A percentile compares a stretch with the other conserved stretches of the same genome.
Conservation (phyloP, 1,140 invertebrate species). For the Drosophila orosa region DNA sequence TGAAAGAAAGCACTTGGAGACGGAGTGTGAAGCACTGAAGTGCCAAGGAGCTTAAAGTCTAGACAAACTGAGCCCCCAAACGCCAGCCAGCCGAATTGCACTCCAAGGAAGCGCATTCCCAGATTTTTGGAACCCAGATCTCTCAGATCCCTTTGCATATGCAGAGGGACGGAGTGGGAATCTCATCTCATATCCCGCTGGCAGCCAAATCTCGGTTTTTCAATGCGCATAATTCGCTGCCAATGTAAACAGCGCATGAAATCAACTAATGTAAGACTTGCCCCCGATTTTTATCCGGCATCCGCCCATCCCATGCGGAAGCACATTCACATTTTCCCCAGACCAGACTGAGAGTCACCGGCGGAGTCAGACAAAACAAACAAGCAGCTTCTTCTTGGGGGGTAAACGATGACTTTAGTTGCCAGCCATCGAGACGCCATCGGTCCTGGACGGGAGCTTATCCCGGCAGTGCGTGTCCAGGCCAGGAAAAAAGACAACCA, state of each 20-base stretch:
- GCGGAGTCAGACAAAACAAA: conserved; percentile 76
- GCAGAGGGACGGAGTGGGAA: not conserved
- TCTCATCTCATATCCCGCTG: conserved; percentile 38
- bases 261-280: conserved; percentile 79
- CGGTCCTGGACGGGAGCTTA: conserved; percentile 31
- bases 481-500: conserved; percentile 30
- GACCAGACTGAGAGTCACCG: conserved; percentile 40
- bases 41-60: conserved; percentile 31
- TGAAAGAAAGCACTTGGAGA: not conserved
- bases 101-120: conserved; percentile 7
- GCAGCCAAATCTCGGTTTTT: conserved; percentile 67
- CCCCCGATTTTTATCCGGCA: conserved; percentile 7
- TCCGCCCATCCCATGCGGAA: too few species aligned
- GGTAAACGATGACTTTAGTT: conserved; percentile 58
- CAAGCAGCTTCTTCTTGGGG: conserved; percentile 54
- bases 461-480: conserved; percentile 63
- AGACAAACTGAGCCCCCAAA: conserved; percentile 17
- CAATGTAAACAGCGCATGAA: conserved; percentile 82
- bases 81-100: not conserved
- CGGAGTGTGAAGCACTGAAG: conserved; percentile 8
- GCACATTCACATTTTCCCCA: not conserved
- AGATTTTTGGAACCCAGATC: too few species aligned
- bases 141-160: conserved; percentile 9
- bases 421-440: conserved; percentile 75
- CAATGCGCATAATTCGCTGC: conserved; percentile 81